phyloP scores from a whole-genome alignment of 2,797 vertebrate genomes.

The Cephalopachus bancanus region DNA sequence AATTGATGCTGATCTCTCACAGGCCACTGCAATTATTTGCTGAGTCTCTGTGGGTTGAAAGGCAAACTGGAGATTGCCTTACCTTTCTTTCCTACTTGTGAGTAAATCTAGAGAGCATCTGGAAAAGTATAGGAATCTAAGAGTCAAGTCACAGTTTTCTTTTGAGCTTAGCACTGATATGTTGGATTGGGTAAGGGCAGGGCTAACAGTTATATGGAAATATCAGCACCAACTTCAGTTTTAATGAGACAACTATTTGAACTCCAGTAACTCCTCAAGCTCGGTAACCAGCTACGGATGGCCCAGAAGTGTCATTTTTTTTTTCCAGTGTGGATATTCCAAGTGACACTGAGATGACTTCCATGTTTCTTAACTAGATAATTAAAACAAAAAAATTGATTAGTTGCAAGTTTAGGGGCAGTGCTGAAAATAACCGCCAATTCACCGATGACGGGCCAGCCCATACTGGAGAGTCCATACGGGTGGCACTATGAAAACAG shows the following conservation, averaged over 20 bases:
- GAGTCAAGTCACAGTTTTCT: not conserved
- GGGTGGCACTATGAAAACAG: not conserved
- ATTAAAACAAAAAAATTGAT: constrained; percentile 44
- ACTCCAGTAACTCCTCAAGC: not conserved
- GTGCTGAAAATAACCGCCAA: not conserved
- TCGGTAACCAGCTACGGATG: not conserved
- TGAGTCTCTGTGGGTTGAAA: constrained; percentile 44
- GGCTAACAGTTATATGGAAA: not conserved
- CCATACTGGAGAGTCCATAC: not conserved
- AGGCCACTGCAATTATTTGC: constrained; percentile 27
- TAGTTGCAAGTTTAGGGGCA: constrained; percentile 12
- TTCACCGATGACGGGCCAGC: not conserved
- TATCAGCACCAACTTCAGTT: not conserved
- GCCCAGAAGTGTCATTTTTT: not conserved
- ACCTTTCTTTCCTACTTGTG: constrained; percentile 4
- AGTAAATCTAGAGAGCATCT: constrained; percentile 49
- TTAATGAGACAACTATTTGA: constrained; percentile 40
- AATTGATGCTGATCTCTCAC: constrained; percentile 29
- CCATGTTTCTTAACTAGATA: constrained; percentile 32
- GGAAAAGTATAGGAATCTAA: not conserved
- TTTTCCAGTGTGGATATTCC: not conserved
- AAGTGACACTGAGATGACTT: constrained; percentile 39
- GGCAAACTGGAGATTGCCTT: not conserved
- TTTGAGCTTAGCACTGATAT: not conserved
- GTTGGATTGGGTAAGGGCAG: not conserved